These are phyloP conservation scores for Corbicula japonica DNA, from an alignment of 2,888 invertebrate species.

Conservation along the genomic window DNA sequence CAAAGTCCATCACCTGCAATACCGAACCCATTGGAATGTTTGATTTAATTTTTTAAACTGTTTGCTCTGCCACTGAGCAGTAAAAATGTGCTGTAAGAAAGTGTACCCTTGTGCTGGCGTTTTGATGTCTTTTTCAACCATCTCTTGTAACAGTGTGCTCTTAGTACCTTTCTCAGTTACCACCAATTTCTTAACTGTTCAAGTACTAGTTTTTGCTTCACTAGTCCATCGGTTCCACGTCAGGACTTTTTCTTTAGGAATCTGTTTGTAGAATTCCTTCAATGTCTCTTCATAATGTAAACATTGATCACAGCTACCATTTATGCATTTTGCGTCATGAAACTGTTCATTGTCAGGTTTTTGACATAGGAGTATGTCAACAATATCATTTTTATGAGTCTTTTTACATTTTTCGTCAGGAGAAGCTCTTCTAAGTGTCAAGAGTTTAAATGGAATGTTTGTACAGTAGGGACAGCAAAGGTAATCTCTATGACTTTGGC, in stretches of 20 bases:
- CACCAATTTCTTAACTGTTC: conserved; percentile 35
- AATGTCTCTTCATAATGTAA: conserved; percentile 39
- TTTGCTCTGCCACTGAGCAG: conserved; percentile 56
- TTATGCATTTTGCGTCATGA: conserved; percentile 40
- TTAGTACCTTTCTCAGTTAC: conserved; percentile 44
- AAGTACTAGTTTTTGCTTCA: conserved; percentile 14
- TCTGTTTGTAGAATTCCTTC: conserved; percentile 8
- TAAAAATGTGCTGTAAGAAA: conserved; percentile 50
- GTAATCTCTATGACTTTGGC: conserved; percentile 29
- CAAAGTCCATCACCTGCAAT: conserved; percentile 88
- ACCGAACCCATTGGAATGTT: conserved; percentile 40
- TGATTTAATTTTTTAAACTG: conserved; percentile 52
- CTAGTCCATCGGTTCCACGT: conserved; percentile 48
- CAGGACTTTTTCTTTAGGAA: conserved; percentile 43
- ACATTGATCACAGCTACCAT: conserved; percentile 43
- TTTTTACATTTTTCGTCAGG: conserved; percentile 37
- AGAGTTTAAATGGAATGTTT: conserved; percentile 47
- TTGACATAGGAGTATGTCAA: conserved; percentile 42
- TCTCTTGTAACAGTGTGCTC: conserved; percentile 36
- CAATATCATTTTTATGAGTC: conserved; percentile 48
- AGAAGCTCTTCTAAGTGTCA: conserved; percentile 26
- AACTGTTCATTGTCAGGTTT: conserved; percentile 41
- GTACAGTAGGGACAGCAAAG: conserved; percentile 48
- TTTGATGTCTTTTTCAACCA: conserved; percentile 42
- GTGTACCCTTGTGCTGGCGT: conserved; percentile 42